Percentiles rank a stretch among this genome's conserved stretches.
These are phyloP conservation scores for Bombyx mori DNA, from an alignment of 1,140 invertebrate genomes.

Conservation along the genomic window DNA sequence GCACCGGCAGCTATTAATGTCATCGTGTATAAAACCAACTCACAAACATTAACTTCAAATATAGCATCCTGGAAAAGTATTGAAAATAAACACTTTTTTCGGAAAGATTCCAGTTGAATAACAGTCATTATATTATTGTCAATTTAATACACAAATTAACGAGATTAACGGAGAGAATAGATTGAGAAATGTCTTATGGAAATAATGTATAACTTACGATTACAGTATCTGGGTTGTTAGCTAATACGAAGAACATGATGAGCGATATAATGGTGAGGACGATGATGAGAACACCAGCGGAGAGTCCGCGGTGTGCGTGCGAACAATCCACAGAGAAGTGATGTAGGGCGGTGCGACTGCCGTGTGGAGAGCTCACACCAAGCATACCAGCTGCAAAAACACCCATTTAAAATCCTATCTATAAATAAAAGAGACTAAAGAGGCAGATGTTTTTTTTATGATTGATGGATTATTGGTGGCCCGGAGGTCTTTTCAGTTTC, in stretches of 20 bases:
- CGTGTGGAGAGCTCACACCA: conserved; percentile 50
- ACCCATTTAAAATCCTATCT: too few relatives aligned
- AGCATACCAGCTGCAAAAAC: conserved; percentile 53
- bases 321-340: conserved; percentile 93
- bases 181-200: neutral
- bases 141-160: neutral
- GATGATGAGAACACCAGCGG: conserved; percentile 87
- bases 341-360: conserved; percentile 67
- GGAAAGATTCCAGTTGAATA: neutral
- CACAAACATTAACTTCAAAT: conserved; percentile 83
- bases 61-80: conserved; percentile 74
- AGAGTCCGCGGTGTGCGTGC: conserved; percentile 88
- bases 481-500: too few relatives aligned
- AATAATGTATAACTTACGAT: conserved; percentile 44
- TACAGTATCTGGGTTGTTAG: conserved; percentile 77
- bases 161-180: neutral
- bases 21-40: conserved; percentile 79
- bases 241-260: conserved; percentile 92
- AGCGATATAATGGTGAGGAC: conserved; percentile 90
- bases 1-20: conserved; percentile 70
- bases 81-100: neutral
- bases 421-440: too few relatives aligned
- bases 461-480: too few relatives aligned
- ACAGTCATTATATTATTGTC: too few relatives aligned
- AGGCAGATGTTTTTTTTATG: too few relatives aligned